These are phyloP conservation scores for Tipula lateralis DNA, from an alignment of 2,888 invertebrate genomes.

Conservation along the genomic window DNA sequence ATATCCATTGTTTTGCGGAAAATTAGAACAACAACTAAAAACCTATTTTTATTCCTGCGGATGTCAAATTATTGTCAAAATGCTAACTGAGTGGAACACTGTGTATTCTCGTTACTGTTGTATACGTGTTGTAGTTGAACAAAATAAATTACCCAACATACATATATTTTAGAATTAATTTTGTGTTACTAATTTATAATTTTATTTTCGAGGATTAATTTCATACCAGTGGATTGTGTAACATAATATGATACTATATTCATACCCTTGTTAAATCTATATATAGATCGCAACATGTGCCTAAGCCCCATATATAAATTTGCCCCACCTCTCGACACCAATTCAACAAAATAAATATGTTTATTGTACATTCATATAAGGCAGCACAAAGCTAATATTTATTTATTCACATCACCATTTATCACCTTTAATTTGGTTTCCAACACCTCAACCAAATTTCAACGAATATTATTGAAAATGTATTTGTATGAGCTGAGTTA, in stretches of 20 bases:
- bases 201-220: neutral
- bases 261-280: neutral
- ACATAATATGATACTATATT: neutral
- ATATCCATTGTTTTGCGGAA: neutral
- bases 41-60: neutral
- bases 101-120: too few species aligned
- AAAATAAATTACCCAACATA: neutral
- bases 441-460: neutral
- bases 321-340: neutral
- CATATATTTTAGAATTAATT: neutral
- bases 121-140: neutral
- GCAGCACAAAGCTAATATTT: neutral
- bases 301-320: neutral
- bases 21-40: neutral
- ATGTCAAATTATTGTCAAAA: constrained; percentile 11
- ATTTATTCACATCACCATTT: neutral
- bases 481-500: neutral
- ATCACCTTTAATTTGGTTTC: neutral
- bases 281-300: too few species aligned
- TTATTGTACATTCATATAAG: neutral
- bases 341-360: neutral
- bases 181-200: constrained; percentile 1
- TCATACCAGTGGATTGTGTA: neutral
- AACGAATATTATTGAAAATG: neutral
- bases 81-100: neutral